Evolutionary conservation across 1,140 invertebrate genomes (phyloP).

Genomic region (Eciton burchellii): DNA sequence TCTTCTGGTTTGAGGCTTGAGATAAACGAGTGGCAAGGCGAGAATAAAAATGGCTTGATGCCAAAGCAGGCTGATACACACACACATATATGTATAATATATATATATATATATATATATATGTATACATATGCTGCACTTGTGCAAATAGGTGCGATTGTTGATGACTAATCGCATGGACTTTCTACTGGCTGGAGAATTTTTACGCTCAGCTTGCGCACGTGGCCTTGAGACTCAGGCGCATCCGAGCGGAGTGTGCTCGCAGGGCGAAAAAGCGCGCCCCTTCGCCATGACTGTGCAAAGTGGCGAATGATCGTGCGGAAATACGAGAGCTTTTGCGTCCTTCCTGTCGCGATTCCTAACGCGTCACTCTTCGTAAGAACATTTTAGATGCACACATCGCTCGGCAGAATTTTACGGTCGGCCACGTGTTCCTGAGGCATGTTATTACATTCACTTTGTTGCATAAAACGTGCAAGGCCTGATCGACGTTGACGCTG

Average conservation of each 20-base stretch:
- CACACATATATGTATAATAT: too few species aligned
- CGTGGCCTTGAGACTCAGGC: slow-evolving; percentile 53
- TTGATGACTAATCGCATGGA: slow-evolving; percentile 70
- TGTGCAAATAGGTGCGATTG: slow-evolving; percentile 5
- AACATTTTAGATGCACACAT: slow-evolving; percentile 22
- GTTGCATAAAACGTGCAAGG: slow-evolving; percentile 46
- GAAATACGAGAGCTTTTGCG: slow-evolving; percentile 51
- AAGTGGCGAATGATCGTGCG: slow-evolving; percentile 50
- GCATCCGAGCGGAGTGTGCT: slow-evolving; percentile 45
- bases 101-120: neutral
- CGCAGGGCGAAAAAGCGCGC: slow-evolving; percentile 41
- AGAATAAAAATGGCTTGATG: too few species aligned
- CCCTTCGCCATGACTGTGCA: slow-evolving; percentile 43
- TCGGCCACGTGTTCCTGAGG: slow-evolving; percentile 35
- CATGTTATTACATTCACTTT: slow-evolving; percentile 57
- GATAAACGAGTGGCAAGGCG: too few species aligned
- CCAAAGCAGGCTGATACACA: too few species aligned
- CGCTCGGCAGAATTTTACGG: slow-evolving; percentile 31
- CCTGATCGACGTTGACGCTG: slow-evolving; percentile 11
- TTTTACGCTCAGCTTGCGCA: slow-evolving; percentile 57
- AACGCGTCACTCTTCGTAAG: slow-evolving; percentile 49
- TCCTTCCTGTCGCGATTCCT: slow-evolving; percentile 52
- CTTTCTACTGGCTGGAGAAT: slow-evolving; percentile 67
- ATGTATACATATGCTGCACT: neutral
- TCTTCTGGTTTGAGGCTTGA: too few species aligned